Evolutionary conservation across 2,797 vertebrate genomes (phyloP).

Genomic region (Menidia menidia): DNA sequence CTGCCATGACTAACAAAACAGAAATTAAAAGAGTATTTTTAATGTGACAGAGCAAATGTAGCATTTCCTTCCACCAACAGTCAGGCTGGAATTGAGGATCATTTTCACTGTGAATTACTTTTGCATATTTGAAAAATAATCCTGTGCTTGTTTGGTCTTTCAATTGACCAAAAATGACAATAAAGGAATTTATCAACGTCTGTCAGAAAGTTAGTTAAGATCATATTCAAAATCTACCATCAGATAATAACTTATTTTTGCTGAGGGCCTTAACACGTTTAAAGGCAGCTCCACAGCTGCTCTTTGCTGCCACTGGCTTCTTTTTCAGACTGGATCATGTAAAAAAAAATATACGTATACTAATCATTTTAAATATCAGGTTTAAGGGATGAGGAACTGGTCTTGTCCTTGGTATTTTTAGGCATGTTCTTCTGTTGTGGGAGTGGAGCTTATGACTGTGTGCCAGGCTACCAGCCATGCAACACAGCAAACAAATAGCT

Average conservation of each 20-base stretch:
- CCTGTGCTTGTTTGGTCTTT: neutral
- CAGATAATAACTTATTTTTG: too few species aligned
- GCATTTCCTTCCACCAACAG: neutral
- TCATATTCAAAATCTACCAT: too few species aligned
- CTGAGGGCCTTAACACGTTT: too few species aligned
- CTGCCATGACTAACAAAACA: neutral
- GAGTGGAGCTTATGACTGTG: slow-evolving; percentile 26
- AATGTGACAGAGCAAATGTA: neutral
- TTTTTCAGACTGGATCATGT: too few species aligned
- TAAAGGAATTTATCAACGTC: neutral
- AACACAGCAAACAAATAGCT: slow-evolving; percentile 48
- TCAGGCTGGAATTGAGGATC: neutral
- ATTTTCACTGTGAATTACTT: neutral
- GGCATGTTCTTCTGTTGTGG: slow-evolving; percentile 13
- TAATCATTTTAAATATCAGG: neutral
- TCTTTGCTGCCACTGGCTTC: too few species aligned
- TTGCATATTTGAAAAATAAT: neutral
- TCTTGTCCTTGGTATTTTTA: neutral
- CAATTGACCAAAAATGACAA: neutral
- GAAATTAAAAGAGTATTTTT: neutral
- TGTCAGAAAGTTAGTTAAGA: too few species aligned
- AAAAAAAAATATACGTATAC: too few species aligned
- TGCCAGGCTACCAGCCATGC: slow-evolving; percentile 32
- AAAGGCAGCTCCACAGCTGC: too few species aligned
- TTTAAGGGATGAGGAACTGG: neutral